Evolutionary conservation across 2,888 invertebrate genomes (phyloP).

Genomic region (Latheticus oryzae): DNA sequence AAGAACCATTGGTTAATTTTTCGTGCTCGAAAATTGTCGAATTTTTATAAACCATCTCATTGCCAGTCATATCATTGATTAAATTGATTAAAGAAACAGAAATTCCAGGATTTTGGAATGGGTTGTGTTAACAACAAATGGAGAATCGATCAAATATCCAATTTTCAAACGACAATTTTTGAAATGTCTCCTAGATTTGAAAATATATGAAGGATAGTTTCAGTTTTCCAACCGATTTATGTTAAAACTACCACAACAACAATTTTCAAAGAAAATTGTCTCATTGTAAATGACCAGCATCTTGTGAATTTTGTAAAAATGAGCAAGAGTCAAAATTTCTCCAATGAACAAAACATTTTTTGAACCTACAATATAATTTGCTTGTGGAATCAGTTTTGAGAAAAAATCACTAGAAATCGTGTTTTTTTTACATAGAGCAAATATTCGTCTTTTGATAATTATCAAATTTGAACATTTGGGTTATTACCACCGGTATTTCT

Average conservation of each 20-base stretch:
- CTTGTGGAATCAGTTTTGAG: too few species aligned
- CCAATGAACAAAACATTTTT: too few species aligned
- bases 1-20: constrained; percentile 36
- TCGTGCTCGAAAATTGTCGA: constrained; percentile 35
- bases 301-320: too few species aligned
- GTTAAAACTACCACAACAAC: too few species aligned
- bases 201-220: not conserved
- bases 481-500: constrained; percentile 1
- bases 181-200: not conserved
- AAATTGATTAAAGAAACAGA: constrained; percentile 33
- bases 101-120: constrained; percentile 29
- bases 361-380: too few species aligned
- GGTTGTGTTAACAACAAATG: constrained; percentile 22
- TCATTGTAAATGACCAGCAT: too few species aligned
- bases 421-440: not conserved
- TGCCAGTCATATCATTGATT: constrained; percentile 1
- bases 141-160: constrained; percentile 6
- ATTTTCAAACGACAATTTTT: constrained; percentile 5
- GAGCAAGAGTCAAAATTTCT: too few species aligned
- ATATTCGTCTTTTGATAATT: not conserved
- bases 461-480: not conserved
- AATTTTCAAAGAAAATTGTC: too few species aligned
- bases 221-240: too few species aligned
- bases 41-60: constrained; percentile 12
- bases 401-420: too few species aligned